phyloP scores from a whole-genome alignment of 2,113 vertebrate species.

The Nibea coibor region DNA sequence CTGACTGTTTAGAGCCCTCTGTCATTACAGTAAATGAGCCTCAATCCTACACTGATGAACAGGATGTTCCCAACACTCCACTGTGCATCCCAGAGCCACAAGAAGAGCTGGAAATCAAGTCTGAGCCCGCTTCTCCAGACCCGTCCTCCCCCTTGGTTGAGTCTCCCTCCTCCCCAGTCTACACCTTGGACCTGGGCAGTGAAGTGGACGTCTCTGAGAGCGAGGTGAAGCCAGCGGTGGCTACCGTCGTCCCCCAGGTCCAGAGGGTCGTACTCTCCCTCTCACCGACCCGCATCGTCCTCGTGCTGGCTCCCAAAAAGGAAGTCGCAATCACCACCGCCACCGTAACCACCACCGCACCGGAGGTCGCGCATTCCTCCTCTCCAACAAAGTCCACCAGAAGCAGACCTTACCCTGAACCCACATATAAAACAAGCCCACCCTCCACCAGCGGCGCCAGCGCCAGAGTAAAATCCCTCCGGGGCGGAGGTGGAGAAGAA shows the following conservation, averaged over 20 bases:
- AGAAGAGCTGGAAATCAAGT: conserved; percentile 81
- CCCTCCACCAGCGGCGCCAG: conserved; percentile 44
- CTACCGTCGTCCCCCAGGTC: conserved; percentile 58
- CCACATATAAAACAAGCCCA: conserved; percentile 77
- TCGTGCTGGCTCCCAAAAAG: conserved; percentile 76
- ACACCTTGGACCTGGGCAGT: conserved; percentile 82
- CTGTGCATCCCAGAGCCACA: conserved; percentile 72
- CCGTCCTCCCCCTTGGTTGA: conserved; percentile 36
- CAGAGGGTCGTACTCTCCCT: conserved; percentile 77
- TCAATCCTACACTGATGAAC: conserved; percentile 21
- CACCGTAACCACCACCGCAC: conserved; percentile 7
- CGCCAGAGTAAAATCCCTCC: conserved; percentile 31
- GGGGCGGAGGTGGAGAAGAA: conserved; percentile 27
- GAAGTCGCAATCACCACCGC: conserved; percentile 43
- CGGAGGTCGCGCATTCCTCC: conserved; percentile 39
- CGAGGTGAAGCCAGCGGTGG: conserved; percentile 63
- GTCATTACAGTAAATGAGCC: conserved; percentile 14
- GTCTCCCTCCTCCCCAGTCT: conserved; percentile 70
- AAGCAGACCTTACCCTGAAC: conserved; percentile 72
- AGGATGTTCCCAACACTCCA: conserved; percentile 49
- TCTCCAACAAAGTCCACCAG: conserved; percentile 39
- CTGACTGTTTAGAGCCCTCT: conserved; percentile 6
- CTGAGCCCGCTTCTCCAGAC: conserved; percentile 74
- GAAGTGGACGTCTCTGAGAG: conserved; percentile 81
- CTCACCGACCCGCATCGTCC: conserved; percentile 76